A percentile compares a stretch with the other conserved stretches of the same genome.
These are phyloP conservation scores for Drosophila borealis DNA, from an alignment of 2,888 invertebrate species.

Conservation along the genomic window DNA sequence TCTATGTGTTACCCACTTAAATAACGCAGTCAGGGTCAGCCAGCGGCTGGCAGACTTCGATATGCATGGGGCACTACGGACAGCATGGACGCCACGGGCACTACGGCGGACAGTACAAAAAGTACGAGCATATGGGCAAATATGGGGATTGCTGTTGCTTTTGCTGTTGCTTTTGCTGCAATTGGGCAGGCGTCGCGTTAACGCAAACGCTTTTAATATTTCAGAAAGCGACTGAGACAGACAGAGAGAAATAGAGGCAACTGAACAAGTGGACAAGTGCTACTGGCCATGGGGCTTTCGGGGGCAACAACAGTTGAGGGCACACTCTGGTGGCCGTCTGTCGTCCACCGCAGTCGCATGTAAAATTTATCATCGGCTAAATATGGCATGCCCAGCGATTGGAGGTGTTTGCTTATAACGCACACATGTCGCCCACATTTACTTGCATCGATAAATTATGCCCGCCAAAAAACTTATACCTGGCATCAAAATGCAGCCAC, in stretches of 20 bases:
- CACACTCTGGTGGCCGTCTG: constrained; percentile 36
- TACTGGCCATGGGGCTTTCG: constrained; percentile 1
- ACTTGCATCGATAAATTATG: constrained; percentile 69
- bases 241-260: background rate
- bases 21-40: constrained; percentile 53
- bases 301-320: constrained; percentile 10
- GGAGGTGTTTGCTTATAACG: constrained; percentile 54
- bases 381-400: constrained; percentile 48
- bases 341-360: constrained; percentile 47
- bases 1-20: constrained; percentile 33
- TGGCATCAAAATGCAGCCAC: constrained; percentile 4
- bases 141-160: constrained; percentile 15
- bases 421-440: constrained; percentile 49
- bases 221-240: constrained; percentile 34
- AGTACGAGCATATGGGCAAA: constrained; percentile 12
- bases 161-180: constrained; percentile 26
- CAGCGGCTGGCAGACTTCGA: constrained; percentile 24
- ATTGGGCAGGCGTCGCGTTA: constrained; percentile 44
- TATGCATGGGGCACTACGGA: constrained; percentile 40
- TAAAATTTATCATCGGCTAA: constrained; percentile 73
- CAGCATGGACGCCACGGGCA: background rate
- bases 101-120: background rate
- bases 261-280: constrained; percentile 4
- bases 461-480: constrained; percentile 6
- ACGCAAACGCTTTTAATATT: constrained; percentile 72